Base-by-base conservation (phyloP, 2,888 invertebrate species). In the Hyles lineata region DNA sequence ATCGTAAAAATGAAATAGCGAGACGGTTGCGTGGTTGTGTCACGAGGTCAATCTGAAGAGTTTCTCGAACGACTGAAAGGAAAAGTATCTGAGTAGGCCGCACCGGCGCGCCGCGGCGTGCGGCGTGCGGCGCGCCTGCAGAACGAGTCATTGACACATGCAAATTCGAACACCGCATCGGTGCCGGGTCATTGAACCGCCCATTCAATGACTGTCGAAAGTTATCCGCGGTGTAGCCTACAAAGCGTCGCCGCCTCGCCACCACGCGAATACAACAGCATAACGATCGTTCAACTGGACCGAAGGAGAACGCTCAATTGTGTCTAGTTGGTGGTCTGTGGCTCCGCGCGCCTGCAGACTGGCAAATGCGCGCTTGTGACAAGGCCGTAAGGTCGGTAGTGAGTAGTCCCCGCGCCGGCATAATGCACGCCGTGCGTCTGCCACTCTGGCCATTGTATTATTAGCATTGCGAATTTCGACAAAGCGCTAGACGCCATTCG, bases 171-270 rank as follows among this genome's bases (percentile, higher is more conserved):
- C 87, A 85, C 86, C 90, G 90, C 89, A 89, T 88, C 89, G 89
- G 84, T 86, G 89, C 82, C 86, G 87, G 93, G 93, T 92, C 92
- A 89, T 88, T 87, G 93, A 93, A 89, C 93, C 84, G 84, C 83
- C 88, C 91, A 92, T 92, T 93, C 92, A 93, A 92, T 92, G 92
- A 92, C 92, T 92, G 93, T 92, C 93, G 93, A 94, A 94, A 94
- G 92, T 93, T 92, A 89, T 88, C 90, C 87, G 88, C 74, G 79
- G 76, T 77, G 86, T 86, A 89, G 88, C 88, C 88, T 88, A 87
- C 85, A 85, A 82, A 86, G 87, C 84, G 85, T 87, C 87, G 84
- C 84, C 79, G 77, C 19, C 74, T 74, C 35, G 71, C 79, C 75
- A 77, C 76, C 86, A 87, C 77, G 87, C 89, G 83, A 91, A 87